phyloP scores from a whole-genome alignment of 2,113 vertebrate genomes.

The Gadus macrocephalus region DNA sequence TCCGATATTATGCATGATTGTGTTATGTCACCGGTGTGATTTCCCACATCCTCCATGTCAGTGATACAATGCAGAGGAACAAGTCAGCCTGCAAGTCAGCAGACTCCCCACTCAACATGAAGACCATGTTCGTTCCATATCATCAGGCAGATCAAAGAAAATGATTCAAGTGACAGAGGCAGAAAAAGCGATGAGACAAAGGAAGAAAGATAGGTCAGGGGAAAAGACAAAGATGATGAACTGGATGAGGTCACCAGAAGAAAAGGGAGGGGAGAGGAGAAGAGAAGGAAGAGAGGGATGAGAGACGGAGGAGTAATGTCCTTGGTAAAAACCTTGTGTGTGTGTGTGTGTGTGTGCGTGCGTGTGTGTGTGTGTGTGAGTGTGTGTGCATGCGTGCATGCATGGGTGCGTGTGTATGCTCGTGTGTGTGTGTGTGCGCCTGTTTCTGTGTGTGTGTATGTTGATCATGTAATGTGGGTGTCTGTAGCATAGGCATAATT shows the following conservation, averaged over 20 bases:
- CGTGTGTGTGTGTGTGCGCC: neutral
- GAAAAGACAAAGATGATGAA: too few species aligned
- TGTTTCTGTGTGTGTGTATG: neutral
- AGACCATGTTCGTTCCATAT: neutral
- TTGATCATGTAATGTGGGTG: neutral
- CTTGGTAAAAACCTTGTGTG: neutral
- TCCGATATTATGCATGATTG: too few species aligned
- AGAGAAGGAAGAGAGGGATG: neutral
- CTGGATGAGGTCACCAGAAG: neutral
- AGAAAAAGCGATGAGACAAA: neutral
- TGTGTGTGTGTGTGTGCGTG: neutral
- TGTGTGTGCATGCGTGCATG: neutral
- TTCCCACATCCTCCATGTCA: too few species aligned
- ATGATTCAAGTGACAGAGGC: neutral
- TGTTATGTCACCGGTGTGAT: too few species aligned
- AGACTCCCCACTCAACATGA: neutral
- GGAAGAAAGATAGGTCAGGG: conserved; percentile 8
- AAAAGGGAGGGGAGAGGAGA: neutral
- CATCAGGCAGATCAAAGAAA: neutral
- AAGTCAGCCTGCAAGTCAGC: neutral
- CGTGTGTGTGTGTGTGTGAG: conserved; percentile 10
- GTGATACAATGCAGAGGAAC: too few species aligned
- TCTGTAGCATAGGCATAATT: too few species aligned
- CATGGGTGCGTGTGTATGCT: conserved; percentile 3
- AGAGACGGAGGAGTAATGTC: neutral